These are phyloP conservation scores for Tapera naevia DNA, from an alignment of 2,797 vertebrate genomes.

Conservation along the genomic window DNA sequence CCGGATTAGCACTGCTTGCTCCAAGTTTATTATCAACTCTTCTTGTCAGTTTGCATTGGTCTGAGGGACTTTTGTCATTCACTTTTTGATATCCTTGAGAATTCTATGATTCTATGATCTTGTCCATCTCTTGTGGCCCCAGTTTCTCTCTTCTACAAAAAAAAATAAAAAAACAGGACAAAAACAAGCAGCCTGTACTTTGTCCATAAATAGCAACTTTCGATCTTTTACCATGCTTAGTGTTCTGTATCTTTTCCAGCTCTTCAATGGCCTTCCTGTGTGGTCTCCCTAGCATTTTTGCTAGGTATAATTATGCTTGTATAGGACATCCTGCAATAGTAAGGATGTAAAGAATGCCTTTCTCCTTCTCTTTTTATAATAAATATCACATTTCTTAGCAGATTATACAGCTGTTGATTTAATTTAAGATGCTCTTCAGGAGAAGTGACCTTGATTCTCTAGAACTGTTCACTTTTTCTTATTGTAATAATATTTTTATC, in stretches of 20 bases:
- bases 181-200: not conserved
- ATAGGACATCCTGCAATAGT: conserved; percentile 48
- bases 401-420: conserved; percentile 39
- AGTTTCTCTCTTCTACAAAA: not conserved
- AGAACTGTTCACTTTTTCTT: not conserved
- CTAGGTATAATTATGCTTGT: conserved; percentile 19
- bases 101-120: no score
- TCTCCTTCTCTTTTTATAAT: conserved; percentile 2
- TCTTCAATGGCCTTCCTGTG: conserved; percentile 60
- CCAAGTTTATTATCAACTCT: not conserved
- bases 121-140: not conserved
- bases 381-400: conserved; percentile 32
- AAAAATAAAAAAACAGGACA: not conserved
- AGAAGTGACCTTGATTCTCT: not conserved
- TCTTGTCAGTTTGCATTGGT: not conserved
- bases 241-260: conserved; percentile 21
- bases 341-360: conserved; percentile 42
- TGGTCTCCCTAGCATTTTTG: conserved; percentile 53
- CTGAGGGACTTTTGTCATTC: not conserved
- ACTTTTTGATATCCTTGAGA: not conserved
- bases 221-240: not conserved
- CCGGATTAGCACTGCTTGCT: not conserved
- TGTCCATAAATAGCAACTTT: conserved; percentile 22
- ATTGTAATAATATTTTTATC: not conserved
- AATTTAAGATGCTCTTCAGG: conserved; percentile 5